Base-by-base conservation (phyloP, 2,113 vertebrate species). In the Donacobius atricapilla region DNA sequence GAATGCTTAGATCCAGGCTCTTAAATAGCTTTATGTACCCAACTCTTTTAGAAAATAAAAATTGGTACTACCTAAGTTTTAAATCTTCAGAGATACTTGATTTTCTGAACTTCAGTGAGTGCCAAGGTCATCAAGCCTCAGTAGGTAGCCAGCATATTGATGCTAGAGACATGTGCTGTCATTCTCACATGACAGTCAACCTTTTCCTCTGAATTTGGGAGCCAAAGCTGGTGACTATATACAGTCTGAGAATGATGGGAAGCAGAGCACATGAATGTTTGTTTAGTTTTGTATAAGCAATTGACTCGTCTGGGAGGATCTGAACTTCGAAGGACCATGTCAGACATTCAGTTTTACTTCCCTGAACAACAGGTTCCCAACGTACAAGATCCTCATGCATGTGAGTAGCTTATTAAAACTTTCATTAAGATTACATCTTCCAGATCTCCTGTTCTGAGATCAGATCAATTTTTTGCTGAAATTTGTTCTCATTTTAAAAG, bases 401-500 rank as follows among this genome's bases (percentile, higher is more conserved):
- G 3, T 33, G 37, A 84, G 72, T 95, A 94, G 39, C 42, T 96
- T 96, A 83, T 92, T 94, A 96, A 89, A 72, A 85, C 76, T 96
- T 95, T 96, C 88, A 82, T 94, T 90, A 89, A 96, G 83, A 95
- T 96, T 77, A 47, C 90, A 95, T 86, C 66, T 96, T 95, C 70
- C 61, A 8, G 66, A 93, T 78, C 78, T 94, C 53, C 73, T 92
- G 50, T 94, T 96, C 63, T 81, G 96, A 96, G 65, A 92, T 57
- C 80, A 89, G 86, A 96, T 83, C 83, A 91, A 61, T 97, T 97
- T 96, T 70, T 90, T 96, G 57, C 91, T 94, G 76, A 71, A 98
- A 97, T 76, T 97, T 61, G 84, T 96, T 97, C 87, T 96, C 40
- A 75, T 96, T 97, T 97, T 94, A 95, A 96, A 94, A 93, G 68